These are phyloP conservation scores for Oeneis ivallda DNA, from an alignment of 2,888 invertebrate genomes.

Conservation along the genomic window DNA sequence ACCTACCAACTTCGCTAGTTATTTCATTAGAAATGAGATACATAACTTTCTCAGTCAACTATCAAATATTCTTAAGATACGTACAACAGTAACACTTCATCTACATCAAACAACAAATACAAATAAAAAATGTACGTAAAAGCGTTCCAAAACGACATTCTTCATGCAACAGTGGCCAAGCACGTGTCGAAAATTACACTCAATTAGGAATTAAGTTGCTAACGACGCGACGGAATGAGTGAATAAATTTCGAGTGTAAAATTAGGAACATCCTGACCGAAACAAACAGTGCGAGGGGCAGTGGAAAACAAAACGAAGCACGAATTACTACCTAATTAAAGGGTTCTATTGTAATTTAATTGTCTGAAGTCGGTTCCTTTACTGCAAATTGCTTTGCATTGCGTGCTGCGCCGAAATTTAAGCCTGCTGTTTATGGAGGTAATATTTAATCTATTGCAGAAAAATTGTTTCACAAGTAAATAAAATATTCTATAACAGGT, in stretches of 20 bases:
- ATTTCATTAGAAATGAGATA: no score
- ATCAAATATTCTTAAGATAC: not conserved
- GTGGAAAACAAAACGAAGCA: constrained; percentile 46
- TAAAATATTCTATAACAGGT: not conserved
- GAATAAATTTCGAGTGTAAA: constrained; percentile 28
- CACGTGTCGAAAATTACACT: constrained; percentile 45
- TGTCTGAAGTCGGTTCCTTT: constrained; percentile 44
- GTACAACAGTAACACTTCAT: not conserved
- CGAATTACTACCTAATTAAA: constrained; percentile 56
- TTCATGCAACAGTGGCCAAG: constrained; percentile 34
- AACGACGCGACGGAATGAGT: constrained; percentile 38
- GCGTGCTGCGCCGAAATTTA: not conserved
- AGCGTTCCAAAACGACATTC: constrained; percentile 18
- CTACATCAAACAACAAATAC: not conserved
- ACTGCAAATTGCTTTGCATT: constrained; percentile 8
- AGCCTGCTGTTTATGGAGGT: not conserved
- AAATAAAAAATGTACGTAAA: not conserved
- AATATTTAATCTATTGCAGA: not conserved
- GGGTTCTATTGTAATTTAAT: constrained; percentile 55
- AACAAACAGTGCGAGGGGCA: constrained; percentile 42
- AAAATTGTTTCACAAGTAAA: not conserved
- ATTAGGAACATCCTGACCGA: constrained; percentile 37
- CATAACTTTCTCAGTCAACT: no score
- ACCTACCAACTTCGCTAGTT: no score
- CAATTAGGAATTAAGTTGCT: constrained; percentile 41